Evolutionary conservation across 2,113 vertebrate genomes (phyloP).

Genomic region (Nothobranchius kuhntae): DNA sequence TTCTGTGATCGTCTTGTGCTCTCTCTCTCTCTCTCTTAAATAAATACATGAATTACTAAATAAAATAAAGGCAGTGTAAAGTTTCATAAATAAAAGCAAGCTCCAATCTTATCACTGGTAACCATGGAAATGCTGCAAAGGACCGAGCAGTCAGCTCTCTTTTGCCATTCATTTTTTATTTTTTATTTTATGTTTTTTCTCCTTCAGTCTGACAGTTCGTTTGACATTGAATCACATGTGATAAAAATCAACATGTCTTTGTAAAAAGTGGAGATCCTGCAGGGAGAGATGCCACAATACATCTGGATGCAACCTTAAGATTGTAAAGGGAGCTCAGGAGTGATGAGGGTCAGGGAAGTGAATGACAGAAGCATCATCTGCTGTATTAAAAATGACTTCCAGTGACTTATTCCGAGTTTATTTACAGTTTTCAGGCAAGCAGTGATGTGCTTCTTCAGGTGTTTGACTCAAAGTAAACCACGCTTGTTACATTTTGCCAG

Average conservation of each 20-base stretch:
- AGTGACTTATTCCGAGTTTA: background rate
- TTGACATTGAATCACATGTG: conserved; percentile 36
- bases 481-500: background rate
- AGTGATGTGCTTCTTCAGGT: background rate
- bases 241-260: conserved; percentile 1
- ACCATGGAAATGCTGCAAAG: conserved; percentile 38
- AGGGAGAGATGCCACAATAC: background rate
- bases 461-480: background rate
- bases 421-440: background rate
- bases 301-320: too few relatives aligned
- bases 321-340: background rate
- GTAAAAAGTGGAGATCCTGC: background rate
- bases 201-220: conserved; percentile 28
- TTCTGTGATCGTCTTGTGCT: too few relatives aligned
- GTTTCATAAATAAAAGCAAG: background rate
- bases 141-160: conserved; percentile 4
- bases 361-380: background rate
- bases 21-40: too few relatives aligned
- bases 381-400: too few relatives aligned
- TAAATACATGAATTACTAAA: too few relatives aligned
- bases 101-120: conserved; percentile 19
- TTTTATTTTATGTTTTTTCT: background rate
- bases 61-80: too few relatives aligned
- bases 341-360: background rate
- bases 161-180: conserved; percentile 5